A percentile compares a stretch with the other conserved stretches of the same genome.
These are phyloP conservation scores for Epinephelus fuscoguttatus DNA, from an alignment of 2,113 vertebrate genomes.

Conservation along the genomic window DNA sequence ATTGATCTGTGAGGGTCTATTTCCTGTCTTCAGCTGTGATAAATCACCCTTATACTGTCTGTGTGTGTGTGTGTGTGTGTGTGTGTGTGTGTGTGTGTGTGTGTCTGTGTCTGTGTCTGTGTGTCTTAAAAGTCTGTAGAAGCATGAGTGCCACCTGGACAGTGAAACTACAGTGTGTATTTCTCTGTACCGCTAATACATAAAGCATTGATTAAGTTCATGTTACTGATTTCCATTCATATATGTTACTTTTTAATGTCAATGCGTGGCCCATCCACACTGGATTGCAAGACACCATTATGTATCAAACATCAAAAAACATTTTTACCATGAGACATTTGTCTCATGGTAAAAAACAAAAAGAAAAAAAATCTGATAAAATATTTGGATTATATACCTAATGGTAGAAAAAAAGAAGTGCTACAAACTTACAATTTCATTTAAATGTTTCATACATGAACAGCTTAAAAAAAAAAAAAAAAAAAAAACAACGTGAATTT, in stretches of 20 bases:
- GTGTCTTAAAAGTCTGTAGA: background rate
- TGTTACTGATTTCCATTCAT: background rate
- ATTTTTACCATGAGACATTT: too few species aligned
- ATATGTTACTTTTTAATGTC: background rate
- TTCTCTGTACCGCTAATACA: background rate
- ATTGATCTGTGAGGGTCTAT: constrained; percentile 39
- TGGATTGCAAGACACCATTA: background rate
- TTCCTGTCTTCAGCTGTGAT: constrained; percentile 36
- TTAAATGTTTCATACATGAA: too few species aligned
- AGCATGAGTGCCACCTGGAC: too few species aligned
- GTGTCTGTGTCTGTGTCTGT: constrained; percentile 18
- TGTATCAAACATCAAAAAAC: background rate
- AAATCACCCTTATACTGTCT: constrained; percentile 12
- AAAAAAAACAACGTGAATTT: too few species aligned
- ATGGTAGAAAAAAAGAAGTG: too few species aligned
- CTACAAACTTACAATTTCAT: too few species aligned
- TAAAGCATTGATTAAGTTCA: background rate
- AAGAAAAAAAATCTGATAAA: too few species aligned
- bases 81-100: constrained; percentile 9
- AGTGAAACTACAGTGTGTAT: background rate
- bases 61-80: background rate
- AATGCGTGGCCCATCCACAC: background rate
- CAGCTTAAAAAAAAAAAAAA: too few species aligned
- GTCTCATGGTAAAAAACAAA: background rate
- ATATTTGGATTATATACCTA: too few species aligned